Base-by-base conservation (phyloP, 2,888 invertebrate genomes). In the Ctenicera cuprea region DNA sequence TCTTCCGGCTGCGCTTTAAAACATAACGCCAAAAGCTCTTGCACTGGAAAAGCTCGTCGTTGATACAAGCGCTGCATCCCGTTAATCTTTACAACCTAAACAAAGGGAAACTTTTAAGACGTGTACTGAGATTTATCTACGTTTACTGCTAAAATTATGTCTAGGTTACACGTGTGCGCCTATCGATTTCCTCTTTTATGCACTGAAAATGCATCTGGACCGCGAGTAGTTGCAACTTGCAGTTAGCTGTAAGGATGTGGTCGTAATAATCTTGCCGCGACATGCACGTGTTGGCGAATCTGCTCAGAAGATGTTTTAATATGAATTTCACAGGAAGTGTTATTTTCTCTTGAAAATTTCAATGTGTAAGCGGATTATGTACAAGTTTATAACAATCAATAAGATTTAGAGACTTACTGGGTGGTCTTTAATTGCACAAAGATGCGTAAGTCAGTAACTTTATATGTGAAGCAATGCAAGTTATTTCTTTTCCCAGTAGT, bases 71-170 rank as follows among this genome's bases (percentile, higher is more conserved):
- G 9, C 18, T 3, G 18, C 59, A 38, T 38, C 59, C 11, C 3
- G 4, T 33, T 59, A 11, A 59, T 37, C 59, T 59, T 59, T 59
- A 59, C 18, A 38, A n/a, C 38, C 37, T 2, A 38, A 59, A 59
- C 59, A 59, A 59, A 59, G 38, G 57, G 14, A 30, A 59, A 9
- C 38, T 37, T 59, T 50, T 20, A 59, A 38, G 59, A 38, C 38
- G 16, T 38, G 59, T 22, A 4, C 38, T 9, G 18, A 33, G 59
- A 59, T 59, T 59, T 59, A 59, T 59, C 59, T 59, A 38, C 30
- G 38, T 59, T 59, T 59, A 59, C 59, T 59, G 59, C 38, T 16
- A 59, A 22, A 59, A 59, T 59, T 38, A 59, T 59, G 59, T 59
- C 59, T 59, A 59, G 59, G 59, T 59, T 59, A 59, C 38, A 59